Conservation (phyloP, 2,888 invertebrate genomes). For the Nymphalis c-album region DNA sequence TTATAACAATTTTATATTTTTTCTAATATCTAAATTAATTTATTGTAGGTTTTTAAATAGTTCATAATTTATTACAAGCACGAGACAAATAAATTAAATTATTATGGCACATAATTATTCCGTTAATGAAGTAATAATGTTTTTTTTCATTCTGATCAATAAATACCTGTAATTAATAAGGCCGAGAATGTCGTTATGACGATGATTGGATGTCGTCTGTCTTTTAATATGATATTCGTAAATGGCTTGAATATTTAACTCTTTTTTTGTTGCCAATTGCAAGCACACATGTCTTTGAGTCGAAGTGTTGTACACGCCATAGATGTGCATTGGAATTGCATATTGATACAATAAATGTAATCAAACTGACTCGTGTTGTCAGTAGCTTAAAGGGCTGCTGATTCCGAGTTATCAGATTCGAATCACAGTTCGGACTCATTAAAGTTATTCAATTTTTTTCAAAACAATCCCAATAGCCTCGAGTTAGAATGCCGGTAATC, state of each 20-base stretch:
- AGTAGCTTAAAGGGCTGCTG: too few species aligned
- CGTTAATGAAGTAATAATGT: slow-evolving; percentile 19
- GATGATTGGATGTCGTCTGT: slow-evolving; percentile 8
- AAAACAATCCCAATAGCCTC: too few species aligned
- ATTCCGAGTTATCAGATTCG: too few species aligned
- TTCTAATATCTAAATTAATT: neutral
- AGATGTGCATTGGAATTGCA: too few species aligned
- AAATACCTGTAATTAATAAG: slow-evolving; percentile 19
- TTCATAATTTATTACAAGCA: neutral
- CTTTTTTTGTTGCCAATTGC: neutral
- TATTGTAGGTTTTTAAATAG: neutral
- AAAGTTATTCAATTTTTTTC: too few species aligned
- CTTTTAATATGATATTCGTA: slow-evolving; percentile 6
- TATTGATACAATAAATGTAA: too few species aligned
- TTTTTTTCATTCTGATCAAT: slow-evolving; percentile 12
- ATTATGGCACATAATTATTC: neutral
- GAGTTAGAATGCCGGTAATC: too few species aligned
- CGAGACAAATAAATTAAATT: slow-evolving; percentile 3
- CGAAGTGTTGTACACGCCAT: too few species aligned
- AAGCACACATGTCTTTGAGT: neutral
- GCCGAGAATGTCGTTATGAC: slow-evolving; percentile 6
- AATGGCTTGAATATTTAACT: slow-evolving; percentile 10
- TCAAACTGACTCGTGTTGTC: too few species aligned
- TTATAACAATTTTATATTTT: too few species aligned
- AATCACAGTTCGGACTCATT: too few species aligned